These are phyloP conservation scores for Papilio xuthus DNA, from an alignment of 1,140 invertebrate species.

Conservation along the genomic window DNA sequence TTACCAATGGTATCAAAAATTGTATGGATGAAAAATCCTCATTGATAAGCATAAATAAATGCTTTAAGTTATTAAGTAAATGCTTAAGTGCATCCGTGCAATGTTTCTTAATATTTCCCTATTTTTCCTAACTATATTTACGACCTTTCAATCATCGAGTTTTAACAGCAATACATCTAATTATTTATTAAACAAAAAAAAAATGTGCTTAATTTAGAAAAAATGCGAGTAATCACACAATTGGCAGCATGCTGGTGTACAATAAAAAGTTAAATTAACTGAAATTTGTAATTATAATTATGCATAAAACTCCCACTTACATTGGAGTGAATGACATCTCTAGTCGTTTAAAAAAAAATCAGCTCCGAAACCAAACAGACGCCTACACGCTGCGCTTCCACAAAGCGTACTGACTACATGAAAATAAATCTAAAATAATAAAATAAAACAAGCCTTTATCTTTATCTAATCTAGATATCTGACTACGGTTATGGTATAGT, in stretches of 20 bases:
- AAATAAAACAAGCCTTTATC: constrained; percentile 46
- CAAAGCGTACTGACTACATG: constrained; percentile 45
- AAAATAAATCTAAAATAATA: constrained; percentile 59
- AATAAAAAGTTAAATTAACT: constrained; percentile 4
- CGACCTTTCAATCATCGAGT: too few species aligned
- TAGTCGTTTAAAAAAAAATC: constrained; percentile 44
- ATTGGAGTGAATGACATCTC: constrained; percentile 75
- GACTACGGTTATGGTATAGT: constrained; percentile 32
- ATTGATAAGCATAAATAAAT: too few species aligned
- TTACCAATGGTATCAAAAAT: background rate
- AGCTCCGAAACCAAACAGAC: constrained; percentile 45
- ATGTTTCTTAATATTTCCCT: too few species aligned
- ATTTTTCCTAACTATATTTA: background rate
- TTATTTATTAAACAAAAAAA: background rate
- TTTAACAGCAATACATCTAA: too few species aligned
- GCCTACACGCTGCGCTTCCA: constrained; percentile 54
- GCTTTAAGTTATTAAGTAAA: too few species aligned
- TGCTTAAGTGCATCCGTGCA: too few species aligned
- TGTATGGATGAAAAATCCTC: too few species aligned
- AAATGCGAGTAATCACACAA: background rate
- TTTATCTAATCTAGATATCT: constrained; percentile 32
- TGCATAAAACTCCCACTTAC: constrained; percentile 58
- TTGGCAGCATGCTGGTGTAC: constrained; percentile 18
- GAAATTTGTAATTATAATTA: background rate
- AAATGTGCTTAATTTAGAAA: background rate